phyloP scores from a whole-genome alignment of 2,797 vertebrate genomes.

The Centropyge bicolor region DNA sequence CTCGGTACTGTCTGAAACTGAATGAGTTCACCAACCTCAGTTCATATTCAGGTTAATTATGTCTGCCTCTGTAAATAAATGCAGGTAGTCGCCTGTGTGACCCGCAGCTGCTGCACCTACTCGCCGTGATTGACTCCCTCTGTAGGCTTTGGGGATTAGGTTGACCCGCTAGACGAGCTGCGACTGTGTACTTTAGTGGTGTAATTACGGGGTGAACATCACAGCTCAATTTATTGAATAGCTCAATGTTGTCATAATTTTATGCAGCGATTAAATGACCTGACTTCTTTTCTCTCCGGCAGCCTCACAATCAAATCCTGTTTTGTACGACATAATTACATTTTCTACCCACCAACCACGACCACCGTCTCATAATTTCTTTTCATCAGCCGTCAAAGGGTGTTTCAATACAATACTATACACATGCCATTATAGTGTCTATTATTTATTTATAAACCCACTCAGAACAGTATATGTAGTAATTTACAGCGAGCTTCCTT shows the following conservation, averaged over 20 bases:
- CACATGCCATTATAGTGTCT: not conserved
- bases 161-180: constrained; percentile 75
- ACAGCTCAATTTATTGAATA: constrained; percentile 68
- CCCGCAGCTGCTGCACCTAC: constrained; percentile 67
- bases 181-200: constrained; percentile 69
- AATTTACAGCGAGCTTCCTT: not conserved
- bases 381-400: constrained; percentile 30
- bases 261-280: constrained; percentile 51
- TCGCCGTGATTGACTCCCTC: constrained; percentile 79
- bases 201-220: constrained; percentile 67
- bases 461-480: not conserved
- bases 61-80: constrained; percentile 79
- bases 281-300: constrained; percentile 44
- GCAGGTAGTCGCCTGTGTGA: constrained; percentile 68
- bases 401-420: constrained; percentile 4
- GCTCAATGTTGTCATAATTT: constrained; percentile 65
- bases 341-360: constrained; percentile 31
- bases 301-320: constrained; percentile 50
- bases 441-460: not conserved
- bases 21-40: constrained; percentile 64
- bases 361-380: constrained; percentile 1
- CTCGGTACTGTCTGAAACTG: constrained; percentile 40
- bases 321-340: constrained; percentile 42
- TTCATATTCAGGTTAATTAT: constrained; percentile 81
- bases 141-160: constrained; percentile 79